phyloP scores from a whole-genome alignment of 2,888 invertebrate species.

The Dicycla oo region DNA sequence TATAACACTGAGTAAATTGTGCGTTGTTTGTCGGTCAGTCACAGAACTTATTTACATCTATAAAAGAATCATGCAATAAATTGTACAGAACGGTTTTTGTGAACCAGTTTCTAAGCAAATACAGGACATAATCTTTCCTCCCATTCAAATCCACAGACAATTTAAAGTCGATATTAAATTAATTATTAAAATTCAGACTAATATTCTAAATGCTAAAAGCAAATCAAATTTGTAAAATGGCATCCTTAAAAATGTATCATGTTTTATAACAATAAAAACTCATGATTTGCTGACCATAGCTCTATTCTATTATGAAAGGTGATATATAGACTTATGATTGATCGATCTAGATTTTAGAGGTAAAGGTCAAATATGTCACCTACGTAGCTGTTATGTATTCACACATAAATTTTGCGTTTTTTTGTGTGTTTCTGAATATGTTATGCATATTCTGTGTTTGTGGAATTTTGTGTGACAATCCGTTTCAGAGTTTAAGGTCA shows the following conservation, averaged over 20 bases:
- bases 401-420: constrained; percentile 48
- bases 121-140: neutral
- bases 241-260: constrained; percentile 27
- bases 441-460: constrained; percentile 47
- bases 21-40: neutral
- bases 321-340: constrained; percentile 66
- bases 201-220: constrained; percentile 44
- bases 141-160: neutral
- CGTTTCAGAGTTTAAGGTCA: constrained; percentile 29
- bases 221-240: constrained; percentile 61
- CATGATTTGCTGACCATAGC: constrained; percentile 48
- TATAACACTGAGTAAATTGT: neutral
- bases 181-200: constrained; percentile 29
- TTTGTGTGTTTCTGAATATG: constrained; percentile 20
- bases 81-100: no score
- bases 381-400: constrained; percentile 40
- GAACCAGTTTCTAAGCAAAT: neutral
- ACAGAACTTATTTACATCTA: neutral
- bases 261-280: constrained; percentile 62
- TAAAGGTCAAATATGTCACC: constrained; percentile 57
- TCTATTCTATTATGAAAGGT: constrained; percentile 65
- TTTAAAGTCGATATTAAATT: constrained; percentile 30
- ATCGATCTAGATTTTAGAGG: constrained; percentile 66
- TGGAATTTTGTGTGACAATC: constrained; percentile 39
- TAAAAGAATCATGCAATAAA: neutral